Evolutionary conservation across 2,113 vertebrate genomes (phyloP), one percentile per base, ranked within the genome.

Genomic region (Brachionichthys hirsutus): DNA sequence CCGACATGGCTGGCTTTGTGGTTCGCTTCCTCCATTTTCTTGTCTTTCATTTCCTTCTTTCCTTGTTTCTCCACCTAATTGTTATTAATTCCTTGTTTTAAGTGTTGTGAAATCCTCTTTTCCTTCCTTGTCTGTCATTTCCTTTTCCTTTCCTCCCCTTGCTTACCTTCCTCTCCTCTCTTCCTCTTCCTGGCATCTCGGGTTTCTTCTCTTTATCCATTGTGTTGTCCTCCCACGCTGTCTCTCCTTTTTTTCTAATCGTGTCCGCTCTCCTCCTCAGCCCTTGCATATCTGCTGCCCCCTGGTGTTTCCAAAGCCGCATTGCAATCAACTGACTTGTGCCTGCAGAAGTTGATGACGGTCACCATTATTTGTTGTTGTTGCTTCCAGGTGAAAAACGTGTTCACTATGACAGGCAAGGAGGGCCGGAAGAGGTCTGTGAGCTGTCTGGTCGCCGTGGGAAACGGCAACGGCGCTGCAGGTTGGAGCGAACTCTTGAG

Each of bases 321-420:
- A 38, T 36, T 57, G 11, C 67, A 70, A 9, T n/a, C 12, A 34
- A 13, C 44, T 42, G 15, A 35, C n/a, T n/a, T n/a, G n/a, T n/a
- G n/a, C n/a, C n/a, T n/a, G 47, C 47, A 30, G 20, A 30, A 4
- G 13, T 9, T 30, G 45, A 4, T 59, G 13, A 17, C 3, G 3
- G 10, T 14, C 12, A 1, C 12, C 12, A 24, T 36, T 17, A 13
- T 43, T 18, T 24, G 0, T 51, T 55, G 56, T 61, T 54, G 15
- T 76, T 16, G 24, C 24, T 75, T 75, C n/a, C 75, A 99, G 97
- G 84, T 98, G 64, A 98, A 94, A 90, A 94, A 69, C 51, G 97
- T 98, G 58, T 98, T 95, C 77, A 94, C 92, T 80, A 98, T 99
- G 95, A 99, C 94, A 0, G 95, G 93, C 52, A 98, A 94, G 54